Base-by-base conservation (phyloP, 2,888 invertebrate genomes). In the Meiosimyza decipiens region DNA sequence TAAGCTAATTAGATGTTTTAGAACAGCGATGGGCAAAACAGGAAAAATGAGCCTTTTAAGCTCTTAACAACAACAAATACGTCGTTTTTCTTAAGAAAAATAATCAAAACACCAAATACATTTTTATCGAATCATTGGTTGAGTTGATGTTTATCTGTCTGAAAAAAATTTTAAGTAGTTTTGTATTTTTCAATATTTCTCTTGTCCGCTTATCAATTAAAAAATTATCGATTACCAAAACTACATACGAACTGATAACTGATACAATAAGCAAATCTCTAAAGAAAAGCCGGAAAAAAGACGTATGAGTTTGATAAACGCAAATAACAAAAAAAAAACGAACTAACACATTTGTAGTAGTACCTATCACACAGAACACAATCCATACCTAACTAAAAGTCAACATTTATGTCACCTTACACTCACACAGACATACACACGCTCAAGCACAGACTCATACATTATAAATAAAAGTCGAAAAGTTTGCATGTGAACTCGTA, bases 391-490 rank as follows among this genome's bases (percentile, higher is more conserved):
- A 65, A 59, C 33, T 57, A 50, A 51, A 47, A 71, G 65, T 71
- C 65, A 65, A 51, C 65, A 65, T 65, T 63, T 71, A 71, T 65
- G 51, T 28, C 71, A 71, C 55, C 63, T 51, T 54, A n/a, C 16
- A 22, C 62, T 16, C 49, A 55, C 49, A 55, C 52, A 71, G 9
- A 55, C 54, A 33, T 22, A 50, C 51, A 69, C 50, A 60, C 28
- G 40, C 3, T 3, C 49, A 57, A 40, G 13, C 15, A 64, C 16
- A 63, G 18, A 59, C 57, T 47, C 47, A 67, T 67, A n/a, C 47
- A 67, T 65, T 64, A 68, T 69, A 52, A 65, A 71, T 63, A 70
- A 40, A 64, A 71, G 66, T 80, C 80, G 75, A 77, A 81, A 81
- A 82, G 77, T 81, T 77, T 80, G 76, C 49, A 47, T 16, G 16